A percentile compares a stretch with the other conserved stretches of the same genome.
Conservation (phyloP, 2,797 vertebrate genomes). For the Premnoplex brunnescens region DNA sequence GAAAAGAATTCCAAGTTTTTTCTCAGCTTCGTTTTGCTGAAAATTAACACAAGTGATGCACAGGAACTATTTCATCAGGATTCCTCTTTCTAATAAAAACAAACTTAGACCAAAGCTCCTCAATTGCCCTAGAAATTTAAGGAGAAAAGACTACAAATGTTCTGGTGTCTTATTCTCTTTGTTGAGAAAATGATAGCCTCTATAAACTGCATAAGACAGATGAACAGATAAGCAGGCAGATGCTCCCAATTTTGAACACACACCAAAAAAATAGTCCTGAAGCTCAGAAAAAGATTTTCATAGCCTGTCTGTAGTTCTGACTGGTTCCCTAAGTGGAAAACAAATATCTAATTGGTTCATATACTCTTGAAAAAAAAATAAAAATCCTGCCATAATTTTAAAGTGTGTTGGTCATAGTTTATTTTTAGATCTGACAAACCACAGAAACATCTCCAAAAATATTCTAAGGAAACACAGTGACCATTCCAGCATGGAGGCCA, state of each 20-base stretch:
- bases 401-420: conserved; percentile 16
- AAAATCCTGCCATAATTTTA: conserved; percentile 3
- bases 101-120: background rate
- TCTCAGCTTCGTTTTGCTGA: background rate
- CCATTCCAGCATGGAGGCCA: conserved; percentile 19
- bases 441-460: conserved; percentile 52
- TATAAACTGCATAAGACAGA: background rate
- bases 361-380: background rate
- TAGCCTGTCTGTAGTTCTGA: background rate
- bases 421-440: conserved; percentile 63
- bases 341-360: background rate
- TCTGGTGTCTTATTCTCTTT: background rate
- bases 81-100: background rate
- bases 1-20: background rate
- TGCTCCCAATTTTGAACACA: background rate
- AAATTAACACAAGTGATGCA: background rate
- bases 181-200: background rate
- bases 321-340: background rate
- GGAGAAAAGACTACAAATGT: background rate
- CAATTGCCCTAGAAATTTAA: background rate
- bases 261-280: background rate
- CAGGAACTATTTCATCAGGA: background rate
- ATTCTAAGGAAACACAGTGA: conserved; percentile 38
- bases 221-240: background rate
- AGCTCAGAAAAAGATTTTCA: background rate